Percentiles rank a stretch among this genome's conserved stretches.
Evolutionary conservation across 2,888 invertebrate genomes (phyloP).

Genomic region (Amblyteles armatorius): DNA sequence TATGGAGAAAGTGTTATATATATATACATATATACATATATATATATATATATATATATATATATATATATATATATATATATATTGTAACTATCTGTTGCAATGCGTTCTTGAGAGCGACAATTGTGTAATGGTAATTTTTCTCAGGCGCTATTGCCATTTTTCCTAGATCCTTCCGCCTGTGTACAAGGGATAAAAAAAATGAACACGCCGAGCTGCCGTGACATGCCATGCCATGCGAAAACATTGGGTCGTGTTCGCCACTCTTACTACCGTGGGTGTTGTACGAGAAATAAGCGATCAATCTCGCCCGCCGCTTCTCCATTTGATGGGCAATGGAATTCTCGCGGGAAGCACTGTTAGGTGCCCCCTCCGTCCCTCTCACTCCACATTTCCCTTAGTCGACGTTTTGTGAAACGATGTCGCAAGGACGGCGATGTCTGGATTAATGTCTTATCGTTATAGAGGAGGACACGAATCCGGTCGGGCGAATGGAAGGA

Average conservation of each 20-base stretch:
- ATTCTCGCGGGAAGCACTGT: slow-evolving; percentile 41
- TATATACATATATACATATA: neutral
- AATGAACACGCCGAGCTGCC: neutral
- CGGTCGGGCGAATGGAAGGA: slow-evolving; percentile 40
- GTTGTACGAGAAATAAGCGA: slow-evolving; percentile 19
- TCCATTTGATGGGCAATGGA: slow-evolving; percentile 53
- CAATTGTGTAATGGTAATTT: neutral
- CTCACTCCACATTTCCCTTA: slow-evolving; percentile 7
- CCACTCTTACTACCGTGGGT: neutral
- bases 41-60: too few relatives aligned
- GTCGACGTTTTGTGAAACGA: slow-evolving; percentile 31
- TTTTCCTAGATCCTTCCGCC: neutral
- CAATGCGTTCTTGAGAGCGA: neutral
- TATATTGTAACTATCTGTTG: neutral
- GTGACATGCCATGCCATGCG: too few relatives aligned
- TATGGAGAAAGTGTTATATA: neutral
- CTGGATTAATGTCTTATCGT: slow-evolving; percentile 54
- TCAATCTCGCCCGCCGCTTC: slow-evolving; percentile 31
- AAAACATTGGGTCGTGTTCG: neutral
- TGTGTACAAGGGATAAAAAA: neutral
- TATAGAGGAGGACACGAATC: slow-evolving; percentile 17
- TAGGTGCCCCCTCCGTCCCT: neutral
- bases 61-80: neutral
- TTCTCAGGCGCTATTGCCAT: neutral
- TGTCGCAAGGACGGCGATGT: slow-evolving; percentile 27